Base-by-base conservation (phyloP, 2,888 invertebrate species). In the Heliconius charithonia region DNA sequence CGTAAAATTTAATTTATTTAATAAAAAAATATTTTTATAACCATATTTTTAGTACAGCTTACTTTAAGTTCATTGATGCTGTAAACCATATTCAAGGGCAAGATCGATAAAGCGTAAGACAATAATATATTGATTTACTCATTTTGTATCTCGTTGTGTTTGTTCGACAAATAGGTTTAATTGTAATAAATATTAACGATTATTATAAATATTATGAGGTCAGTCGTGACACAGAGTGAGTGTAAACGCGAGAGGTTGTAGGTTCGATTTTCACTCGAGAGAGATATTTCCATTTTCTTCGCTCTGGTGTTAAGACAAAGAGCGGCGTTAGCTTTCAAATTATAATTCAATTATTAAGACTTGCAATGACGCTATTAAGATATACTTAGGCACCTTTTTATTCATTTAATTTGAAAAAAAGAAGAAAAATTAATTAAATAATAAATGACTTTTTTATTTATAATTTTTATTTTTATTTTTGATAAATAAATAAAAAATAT, bases 1-100 rank as follows among this genome's bases (percentile, higher is more conserved):
- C 19, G 10, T n/a, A 59, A n/a, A n/a, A 4, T 1, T 10, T 9
- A 9, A 59, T 1, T n/a, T 59, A 59, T 59, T 10, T n/a, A n/a
- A 56, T 56, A n/a, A n/a, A 59, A n/a, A 59, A 59, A n/a, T 9
- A 12, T n/a, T 12, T n/a, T 51, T 51, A 10, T 37, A 9, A 51
- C 2, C 19, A 19, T 22, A 51, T 51, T n/a, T 41, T 66, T 66
- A 45, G 9, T 19, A 70, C 4, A 16, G 13, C 56, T 22, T 25
- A 72, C 13, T 16, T 32, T 73, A 74, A 73, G 66, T 78, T 74
- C 56, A 69, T 70, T 70, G 56, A 27, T 75, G 51, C 22, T 56
- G 37, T 74, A 70, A 67, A 75, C 73, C 37, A 63, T 65, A 25
- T 72, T 66, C 78, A 78, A 75, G 78, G 75, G 70, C 75, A 63